Evolutionary conservation across 2,888 invertebrate species (phyloP).

Genomic region (Caenorhabditis japonica): DNA sequence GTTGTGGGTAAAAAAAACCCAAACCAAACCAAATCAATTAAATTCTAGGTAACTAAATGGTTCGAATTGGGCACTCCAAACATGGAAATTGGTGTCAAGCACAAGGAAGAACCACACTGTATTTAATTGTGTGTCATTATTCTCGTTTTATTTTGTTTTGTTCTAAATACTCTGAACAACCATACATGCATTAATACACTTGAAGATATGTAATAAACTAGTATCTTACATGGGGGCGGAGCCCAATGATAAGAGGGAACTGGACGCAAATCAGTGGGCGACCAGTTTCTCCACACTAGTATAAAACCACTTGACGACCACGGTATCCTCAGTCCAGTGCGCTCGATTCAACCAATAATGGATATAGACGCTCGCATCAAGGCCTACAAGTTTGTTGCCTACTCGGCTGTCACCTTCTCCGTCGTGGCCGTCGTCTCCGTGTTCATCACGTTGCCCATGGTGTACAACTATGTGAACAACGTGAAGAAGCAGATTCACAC

Average conservation of each 20-base stretch:
- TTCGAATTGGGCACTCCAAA: slow-evolving; percentile 60
- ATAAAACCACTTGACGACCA: background rate
- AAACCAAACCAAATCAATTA: no score
- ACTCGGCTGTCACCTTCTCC: slow-evolving; percentile 67
- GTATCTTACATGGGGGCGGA: background rate
- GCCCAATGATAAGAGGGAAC: background rate
- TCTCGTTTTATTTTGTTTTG: background rate
- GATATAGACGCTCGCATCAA: slow-evolving; percentile 65
- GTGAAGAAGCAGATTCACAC: slow-evolving; percentile 70
- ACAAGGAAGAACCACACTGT: slow-evolving; percentile 52
- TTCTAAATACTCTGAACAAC: no score
- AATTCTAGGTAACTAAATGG: slow-evolving; percentile 57
- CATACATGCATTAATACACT: no score
- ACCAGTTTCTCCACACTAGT: background rate
- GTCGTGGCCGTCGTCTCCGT: slow-evolving; percentile 73
- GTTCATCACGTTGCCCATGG: slow-evolving; percentile 75
- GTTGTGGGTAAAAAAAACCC: no score
- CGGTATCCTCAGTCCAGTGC: background rate
- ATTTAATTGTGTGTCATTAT: slow-evolving; percentile 15
- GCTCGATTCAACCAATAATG: slow-evolving; percentile 33
- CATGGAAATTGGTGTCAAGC: slow-evolving; percentile 59
- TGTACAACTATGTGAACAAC: slow-evolving; percentile 73
- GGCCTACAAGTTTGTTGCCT: slow-evolving; percentile 64
- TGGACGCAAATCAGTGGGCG: background rate
- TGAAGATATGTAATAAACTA: slow-evolving; percentile 12